Conservation (phyloP, 2,888 invertebrate species). For the Elmis aenea region DNA sequence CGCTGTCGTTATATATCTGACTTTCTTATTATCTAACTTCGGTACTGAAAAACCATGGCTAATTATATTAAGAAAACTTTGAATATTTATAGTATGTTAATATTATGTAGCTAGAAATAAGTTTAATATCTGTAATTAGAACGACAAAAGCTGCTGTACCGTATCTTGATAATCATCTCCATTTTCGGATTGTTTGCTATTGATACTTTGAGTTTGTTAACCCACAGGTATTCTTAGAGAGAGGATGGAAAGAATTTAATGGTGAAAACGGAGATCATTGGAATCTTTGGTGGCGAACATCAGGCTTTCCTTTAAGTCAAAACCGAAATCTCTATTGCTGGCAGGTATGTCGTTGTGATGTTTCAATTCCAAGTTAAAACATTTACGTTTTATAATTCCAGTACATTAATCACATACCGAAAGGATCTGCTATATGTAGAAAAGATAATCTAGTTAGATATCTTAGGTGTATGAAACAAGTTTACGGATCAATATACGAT, state of each 20-base stretch:
- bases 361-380: neutral
- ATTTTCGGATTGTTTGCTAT: too few species aligned
- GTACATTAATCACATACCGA: conserved; percentile 81
- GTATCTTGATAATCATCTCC: too few species aligned
- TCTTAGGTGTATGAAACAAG: conserved; percentile 73
- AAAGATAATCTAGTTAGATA: conserved; percentile 77
- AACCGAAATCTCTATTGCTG: conserved; percentile 64
- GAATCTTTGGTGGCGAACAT: conserved; percentile 83
- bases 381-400: conserved; percentile 35
- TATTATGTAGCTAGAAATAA: too few species aligned
- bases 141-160: too few species aligned
- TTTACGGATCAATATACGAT: conserved; percentile 76
- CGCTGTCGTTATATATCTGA: too few species aligned
- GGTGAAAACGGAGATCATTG: conserved; percentile 64
- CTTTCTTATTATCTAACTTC: too few species aligned
- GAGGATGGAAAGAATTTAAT: conserved; percentile 74
- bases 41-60: too few species aligned
- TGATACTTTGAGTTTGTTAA: too few species aligned
- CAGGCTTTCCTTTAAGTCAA: conserved; percentile 62
- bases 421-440: conserved; percentile 76
- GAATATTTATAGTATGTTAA: too few species aligned
- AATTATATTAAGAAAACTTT: too few species aligned
- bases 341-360: conserved; percentile 61
- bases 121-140: too few species aligned
- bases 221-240: conserved; percentile 72